Evolutionary conservation across 1,140 invertebrate species (phyloP), one percentile per base, ranked within the genome.

Genomic region (Drosophila persimilis): DNA sequence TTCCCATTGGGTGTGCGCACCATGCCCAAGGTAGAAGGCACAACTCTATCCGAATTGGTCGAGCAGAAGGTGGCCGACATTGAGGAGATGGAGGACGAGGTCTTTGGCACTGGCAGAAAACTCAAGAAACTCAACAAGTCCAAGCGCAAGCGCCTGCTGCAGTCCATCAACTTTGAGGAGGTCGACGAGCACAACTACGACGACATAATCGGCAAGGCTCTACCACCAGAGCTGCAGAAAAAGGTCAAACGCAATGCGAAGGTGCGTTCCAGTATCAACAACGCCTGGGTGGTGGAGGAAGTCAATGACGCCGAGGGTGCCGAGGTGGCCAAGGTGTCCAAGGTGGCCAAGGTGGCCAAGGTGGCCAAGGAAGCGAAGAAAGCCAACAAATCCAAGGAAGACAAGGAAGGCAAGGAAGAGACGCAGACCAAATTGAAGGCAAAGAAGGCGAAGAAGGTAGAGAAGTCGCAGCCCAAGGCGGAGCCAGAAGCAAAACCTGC

Each of bases 1-100:
- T 95, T 95, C 91, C 95, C 95, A 6, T 66, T 95, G 6, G 94
- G 94, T 7, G 77, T 95, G 6, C 93, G 94, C 53, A 90, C 91
- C 59, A 85, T 94, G 41, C 84, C 89, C 6, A 76, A 81, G 41
- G 60, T 73, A 3, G 73, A 89, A 5, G 67, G 73, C 2, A 60
- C 79, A 24, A 55, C 73, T 2, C 44, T 89, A 6, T 48, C 73
- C 1, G 80, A 90, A 29, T 45, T 91, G 39, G 79, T 91, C 2
- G 79, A 91, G 44, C 70, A 91, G 24, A 91, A 91, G 61, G 77
- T 90, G 3, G 24, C 55, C 6, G 73, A 88, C 43, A 63, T 83
- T 5, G 80, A 91, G 24, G 57, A 89, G 17, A 72, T 90, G 17
- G 90, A 91, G 58, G 88, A 91, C 20, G 83, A 90, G 13, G 59